phyloP scores from a whole-genome alignment of 2,797 vertebrate species.

The Macroramphosus scolopax region DNA sequence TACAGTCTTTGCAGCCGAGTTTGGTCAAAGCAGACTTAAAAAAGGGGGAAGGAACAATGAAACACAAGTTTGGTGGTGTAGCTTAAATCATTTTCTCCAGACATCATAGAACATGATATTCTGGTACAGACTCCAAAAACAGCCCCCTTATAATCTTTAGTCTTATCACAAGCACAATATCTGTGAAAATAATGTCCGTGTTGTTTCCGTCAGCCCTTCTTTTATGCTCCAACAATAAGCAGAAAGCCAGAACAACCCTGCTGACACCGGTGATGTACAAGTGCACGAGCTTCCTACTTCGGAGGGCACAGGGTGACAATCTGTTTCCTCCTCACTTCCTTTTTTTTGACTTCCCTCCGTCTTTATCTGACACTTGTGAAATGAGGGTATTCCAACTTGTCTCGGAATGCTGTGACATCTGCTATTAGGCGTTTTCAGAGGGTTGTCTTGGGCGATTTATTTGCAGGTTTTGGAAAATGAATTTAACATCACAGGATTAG shows the following conservation, averaged over 20 bases:
- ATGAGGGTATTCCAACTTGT: constrained; percentile 62
- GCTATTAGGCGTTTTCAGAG: constrained; percentile 72
- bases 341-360: constrained; percentile 53
- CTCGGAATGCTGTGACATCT: constrained; percentile 67
- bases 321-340: constrained; percentile 25
- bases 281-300: constrained; percentile 5
- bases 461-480: constrained; percentile 78
- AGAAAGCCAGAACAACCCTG: background rate
- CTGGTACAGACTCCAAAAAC: too few species aligned
- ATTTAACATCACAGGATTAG: constrained; percentile 82
- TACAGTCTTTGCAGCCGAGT: background rate
- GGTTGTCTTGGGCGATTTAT: constrained; percentile 75
- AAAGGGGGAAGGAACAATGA: too few species aligned
- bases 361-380: constrained; percentile 70
- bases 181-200: too few species aligned
- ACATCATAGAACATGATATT: too few species aligned
- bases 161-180: too few species aligned
- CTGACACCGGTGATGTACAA: constrained; percentile 2
- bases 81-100: too few species aligned
- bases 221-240: background rate
- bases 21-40: background rate
- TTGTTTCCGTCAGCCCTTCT: too few species aligned
- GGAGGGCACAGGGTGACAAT: constrained; percentile 23
- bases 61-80: too few species aligned
- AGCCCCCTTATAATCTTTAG: too few species aligned